Evolutionary conservation across 2,797 vertebrate species (phyloP).

Genomic region (Sciaenops ocellatus): DNA sequence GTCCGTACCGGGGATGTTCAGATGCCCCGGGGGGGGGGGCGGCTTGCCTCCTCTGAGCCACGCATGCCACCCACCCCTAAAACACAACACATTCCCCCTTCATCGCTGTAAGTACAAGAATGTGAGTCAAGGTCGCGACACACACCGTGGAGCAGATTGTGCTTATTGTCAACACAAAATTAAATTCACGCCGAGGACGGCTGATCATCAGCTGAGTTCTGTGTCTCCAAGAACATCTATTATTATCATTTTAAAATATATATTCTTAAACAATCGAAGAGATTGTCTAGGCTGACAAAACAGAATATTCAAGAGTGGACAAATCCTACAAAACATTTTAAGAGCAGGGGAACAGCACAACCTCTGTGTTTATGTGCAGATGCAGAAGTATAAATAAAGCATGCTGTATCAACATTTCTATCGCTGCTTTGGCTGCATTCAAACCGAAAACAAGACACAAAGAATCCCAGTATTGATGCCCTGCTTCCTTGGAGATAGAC

Average conservation of each 20-base stretch:
- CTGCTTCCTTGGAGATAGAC: slow-evolving; percentile 65
- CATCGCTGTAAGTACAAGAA: slow-evolving; percentile 19
- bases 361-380: slow-evolving; percentile 29
- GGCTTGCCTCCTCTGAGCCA: slow-evolving; percentile 27
- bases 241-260: background rate
- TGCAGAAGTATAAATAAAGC: slow-evolving; percentile 40
- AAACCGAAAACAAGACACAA: slow-evolving; percentile 48
- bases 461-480: slow-evolving; percentile 20
- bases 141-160: background rate
- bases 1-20: slow-evolving; percentile 23
- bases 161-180: slow-evolving; percentile 40
- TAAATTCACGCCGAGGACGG: slow-evolving; percentile 20
- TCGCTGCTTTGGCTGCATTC: slow-evolving; percentile 33
- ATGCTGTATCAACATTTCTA: slow-evolving; percentile 29
- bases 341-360: slow-evolving; percentile 4
- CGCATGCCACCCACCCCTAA: slow-evolving; percentile 21
- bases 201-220: slow-evolving; percentile 26
- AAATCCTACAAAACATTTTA: background rate
- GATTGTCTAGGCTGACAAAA: background rate
- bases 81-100: slow-evolving; percentile 39
- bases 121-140: slow-evolving; percentile 15
- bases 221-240: background rate
- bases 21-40: background rate
- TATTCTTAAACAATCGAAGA: background rate
- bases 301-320: slow-evolving; percentile 8